phyloP scores from a whole-genome alignment of 2,113 vertebrate genomes.

The Podarcis raffonei region DNA sequence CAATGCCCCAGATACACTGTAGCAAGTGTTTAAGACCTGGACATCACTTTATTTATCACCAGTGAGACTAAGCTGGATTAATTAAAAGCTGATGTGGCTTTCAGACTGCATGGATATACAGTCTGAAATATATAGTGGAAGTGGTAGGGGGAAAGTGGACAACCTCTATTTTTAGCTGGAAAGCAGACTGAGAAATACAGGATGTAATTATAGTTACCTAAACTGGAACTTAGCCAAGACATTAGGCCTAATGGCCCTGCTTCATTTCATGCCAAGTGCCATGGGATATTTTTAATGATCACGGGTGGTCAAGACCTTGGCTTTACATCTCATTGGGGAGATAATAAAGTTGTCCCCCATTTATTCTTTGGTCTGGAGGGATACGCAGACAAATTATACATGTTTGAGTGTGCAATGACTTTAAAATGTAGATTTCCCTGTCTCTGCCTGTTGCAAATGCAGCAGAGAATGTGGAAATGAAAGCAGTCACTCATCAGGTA shows the following conservation, averaged over 20 bases:
- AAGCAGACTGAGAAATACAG: conserved; percentile 35
- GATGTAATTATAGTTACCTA: conserved; percentile 63
- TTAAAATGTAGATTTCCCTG: conserved; percentile 4
- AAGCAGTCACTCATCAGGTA: conserved; percentile 33
- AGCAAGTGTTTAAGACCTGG: neutral
- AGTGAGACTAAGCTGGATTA: neutral
- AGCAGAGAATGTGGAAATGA: conserved; percentile 20
- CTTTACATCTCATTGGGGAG: conserved; percentile 71
- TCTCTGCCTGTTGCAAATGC: conserved; percentile 20
- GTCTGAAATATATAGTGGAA: neutral
- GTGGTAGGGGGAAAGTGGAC: neutral
- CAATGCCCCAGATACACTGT: too few relatives aligned
- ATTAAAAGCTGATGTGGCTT: neutral
- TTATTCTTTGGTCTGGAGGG: conserved; percentile 61
- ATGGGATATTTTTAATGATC: conserved; percentile 66
- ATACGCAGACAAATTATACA: conserved; percentile 61
- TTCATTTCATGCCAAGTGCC: conserved; percentile 51
- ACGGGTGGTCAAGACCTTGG: conserved; percentile 65
- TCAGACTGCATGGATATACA: neutral
- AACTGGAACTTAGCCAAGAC: conserved; percentile 66
- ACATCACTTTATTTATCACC: neutral
- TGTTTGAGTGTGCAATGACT: conserved; percentile 49
- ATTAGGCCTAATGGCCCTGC: conserved; percentile 61
- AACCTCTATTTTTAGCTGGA: conserved; percentile 21
- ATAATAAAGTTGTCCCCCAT: conserved; percentile 70